Evolutionary conservation across 1,140 invertebrate species (phyloP).

Genomic region (Camponotus floridanus): DNA sequence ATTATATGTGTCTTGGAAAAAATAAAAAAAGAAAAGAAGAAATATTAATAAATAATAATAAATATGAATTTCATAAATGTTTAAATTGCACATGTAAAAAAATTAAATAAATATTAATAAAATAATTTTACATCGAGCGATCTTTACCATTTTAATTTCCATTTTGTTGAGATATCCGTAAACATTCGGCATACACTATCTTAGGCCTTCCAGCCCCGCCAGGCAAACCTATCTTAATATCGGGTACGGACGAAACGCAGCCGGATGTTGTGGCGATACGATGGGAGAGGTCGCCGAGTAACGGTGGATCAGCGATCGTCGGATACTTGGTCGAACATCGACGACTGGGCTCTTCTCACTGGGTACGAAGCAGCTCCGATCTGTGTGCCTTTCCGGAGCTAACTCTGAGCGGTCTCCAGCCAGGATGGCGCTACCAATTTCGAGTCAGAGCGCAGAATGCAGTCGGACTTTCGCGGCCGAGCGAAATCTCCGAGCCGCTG

Average conservation of each 20-base stretch:
- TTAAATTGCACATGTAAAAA: neutral
- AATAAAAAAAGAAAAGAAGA: neutral
- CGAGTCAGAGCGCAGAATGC: slow-evolving; percentile 95
- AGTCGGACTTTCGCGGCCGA: slow-evolving; percentile 92
- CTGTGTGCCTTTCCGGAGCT: slow-evolving; percentile 90
- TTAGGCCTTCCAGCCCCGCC: slow-evolving; percentile 92
- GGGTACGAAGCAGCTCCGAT: slow-evolving; percentile 91
- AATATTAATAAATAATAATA: slow-evolving; percentile 8
- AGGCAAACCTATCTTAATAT: slow-evolving; percentile 91
- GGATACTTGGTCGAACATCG: slow-evolving; percentile 94
- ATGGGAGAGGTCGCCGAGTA: slow-evolving; percentile 93
- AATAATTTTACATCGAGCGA: neutral
- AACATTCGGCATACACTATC: neutral
- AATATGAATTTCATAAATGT: neutral
- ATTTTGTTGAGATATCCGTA: too few relatives aligned
- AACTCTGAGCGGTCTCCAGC: slow-evolving; percentile 92
- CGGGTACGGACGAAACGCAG: slow-evolving; percentile 89
- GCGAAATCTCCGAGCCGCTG: slow-evolving; percentile 92
- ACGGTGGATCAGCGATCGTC: slow-evolving; percentile 96
- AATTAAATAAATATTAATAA: neutral
- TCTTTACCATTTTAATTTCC: too few relatives aligned
- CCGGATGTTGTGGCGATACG: slow-evolving; percentile 95
- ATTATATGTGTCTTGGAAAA: neutral
- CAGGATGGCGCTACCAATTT: slow-evolving; percentile 96
- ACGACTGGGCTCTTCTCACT: slow-evolving; percentile 91